These are phyloP conservation scores for Oceanodroma leucorhoa DNA, from an alignment of 2,797 vertebrate species.

Conservation along the genomic window DNA sequence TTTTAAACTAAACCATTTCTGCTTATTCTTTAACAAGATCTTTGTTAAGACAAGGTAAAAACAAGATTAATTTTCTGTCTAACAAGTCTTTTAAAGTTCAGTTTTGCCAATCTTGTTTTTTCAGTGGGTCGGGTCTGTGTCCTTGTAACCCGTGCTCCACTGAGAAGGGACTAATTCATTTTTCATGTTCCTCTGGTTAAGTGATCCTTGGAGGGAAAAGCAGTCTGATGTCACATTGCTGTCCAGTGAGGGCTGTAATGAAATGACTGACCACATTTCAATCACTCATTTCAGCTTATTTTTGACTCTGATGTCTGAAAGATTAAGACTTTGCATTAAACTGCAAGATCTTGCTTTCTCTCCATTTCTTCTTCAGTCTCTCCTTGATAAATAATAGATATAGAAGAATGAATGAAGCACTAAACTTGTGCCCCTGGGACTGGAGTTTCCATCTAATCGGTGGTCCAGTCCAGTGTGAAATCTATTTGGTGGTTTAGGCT, in stretches of 20 bases:
- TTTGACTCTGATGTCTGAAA: neutral
- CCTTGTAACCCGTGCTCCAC: neutral
- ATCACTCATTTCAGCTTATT: neutral
- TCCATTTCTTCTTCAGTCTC: constrained; percentile 19
- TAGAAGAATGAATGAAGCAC: constrained; percentile 57
- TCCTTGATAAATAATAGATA: constrained; percentile 73
- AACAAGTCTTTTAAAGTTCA: neutral
- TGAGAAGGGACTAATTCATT: neutral
- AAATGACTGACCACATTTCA: neutral
- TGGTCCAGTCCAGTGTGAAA: constrained; percentile 53
- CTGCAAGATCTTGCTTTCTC: constrained; percentile 45
- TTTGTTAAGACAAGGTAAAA: neutral
- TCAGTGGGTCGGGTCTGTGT: neutral
- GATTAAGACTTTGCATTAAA: constrained; percentile 48
- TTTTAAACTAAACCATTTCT: neutral
- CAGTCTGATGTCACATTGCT: neutral
- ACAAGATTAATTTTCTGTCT: neutral
- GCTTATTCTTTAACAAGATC: neutral
- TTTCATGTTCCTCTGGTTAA: neutral
- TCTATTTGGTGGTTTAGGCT: constrained; percentile 37
- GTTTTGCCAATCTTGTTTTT: neutral
- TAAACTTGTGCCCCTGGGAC: constrained; percentile 40
- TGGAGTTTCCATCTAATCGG: constrained; percentile 47
- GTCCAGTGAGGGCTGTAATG: neutral
- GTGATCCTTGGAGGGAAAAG: neutral